Evolutionary conservation across 1,140 invertebrate genomes (phyloP).

Genomic region (Capitella teleta): DNA sequence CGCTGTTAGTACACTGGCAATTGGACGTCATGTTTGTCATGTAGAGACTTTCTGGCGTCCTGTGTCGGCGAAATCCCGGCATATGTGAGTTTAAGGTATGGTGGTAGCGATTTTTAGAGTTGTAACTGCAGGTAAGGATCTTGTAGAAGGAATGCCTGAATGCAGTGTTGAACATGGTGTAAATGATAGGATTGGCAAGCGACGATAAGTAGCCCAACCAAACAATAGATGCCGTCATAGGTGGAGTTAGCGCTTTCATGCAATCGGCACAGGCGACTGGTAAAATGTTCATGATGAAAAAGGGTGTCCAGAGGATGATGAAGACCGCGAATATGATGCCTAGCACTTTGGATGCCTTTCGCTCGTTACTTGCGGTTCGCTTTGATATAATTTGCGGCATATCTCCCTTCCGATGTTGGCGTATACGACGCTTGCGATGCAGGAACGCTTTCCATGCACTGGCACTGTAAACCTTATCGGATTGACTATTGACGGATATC

Average conservation of each 20-base stretch:
- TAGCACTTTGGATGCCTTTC: constrained; percentile 36
- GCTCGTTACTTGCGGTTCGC: constrained; percentile 32
- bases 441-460: no score
- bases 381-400: constrained; percentile 18
- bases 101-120: no score
- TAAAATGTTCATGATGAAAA: constrained; percentile 38
- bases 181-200: constrained; percentile 42
- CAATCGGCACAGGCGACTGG: constrained; percentile 25
- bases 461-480: no score
- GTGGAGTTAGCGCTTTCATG: constrained; percentile 18
- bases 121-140: constrained; percentile 38
- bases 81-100: no score
- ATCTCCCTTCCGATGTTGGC: no score
- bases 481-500: no score
- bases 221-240: constrained; percentile 31
- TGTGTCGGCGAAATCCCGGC: no score
- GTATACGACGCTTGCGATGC: no score
- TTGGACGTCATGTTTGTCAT: no score
- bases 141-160: constrained; percentile 35
- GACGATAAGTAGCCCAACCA: constrained; percentile 43
- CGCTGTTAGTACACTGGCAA: no score
- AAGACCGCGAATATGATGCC: constrained; percentile 41
- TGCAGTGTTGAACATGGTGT: constrained; percentile 41
- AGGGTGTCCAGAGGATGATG: constrained; percentile 38
- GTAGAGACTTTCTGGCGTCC: no score